A percentile compares a stretch with the other conserved stretches of the same genome.
Conservation (phyloP, 2,797 vertebrate species). For the Sebastes glaucus region DNA sequence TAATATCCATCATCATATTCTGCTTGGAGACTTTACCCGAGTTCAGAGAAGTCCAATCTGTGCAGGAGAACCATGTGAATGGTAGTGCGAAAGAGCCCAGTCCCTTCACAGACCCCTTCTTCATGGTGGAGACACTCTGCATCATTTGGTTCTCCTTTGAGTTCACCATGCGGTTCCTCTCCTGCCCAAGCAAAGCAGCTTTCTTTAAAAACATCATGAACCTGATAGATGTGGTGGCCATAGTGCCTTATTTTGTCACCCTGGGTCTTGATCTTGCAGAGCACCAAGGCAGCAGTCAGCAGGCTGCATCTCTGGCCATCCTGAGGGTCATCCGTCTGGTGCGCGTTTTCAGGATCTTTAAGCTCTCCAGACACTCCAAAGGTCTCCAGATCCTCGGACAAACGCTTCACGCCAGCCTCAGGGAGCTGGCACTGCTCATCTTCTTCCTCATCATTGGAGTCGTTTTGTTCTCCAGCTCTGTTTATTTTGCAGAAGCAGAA, state of each 20-base stretch:
- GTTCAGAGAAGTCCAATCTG: conserved; percentile 81
- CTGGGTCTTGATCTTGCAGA: conserved; percentile 89
- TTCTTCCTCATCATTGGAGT: conserved; percentile 95
- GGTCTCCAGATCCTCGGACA: conserved; percentile 92
- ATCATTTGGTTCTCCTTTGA: conserved; percentile 96
- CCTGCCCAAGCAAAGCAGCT: conserved; percentile 91
- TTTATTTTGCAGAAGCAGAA: conserved; percentile 94
- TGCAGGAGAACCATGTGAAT: conserved; percentile 48
- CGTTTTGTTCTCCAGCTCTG: conserved; percentile 94
- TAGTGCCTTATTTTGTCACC: conserved; percentile 93
- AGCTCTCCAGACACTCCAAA: conserved; percentile 93
- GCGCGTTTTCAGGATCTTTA: conserved; percentile 92
- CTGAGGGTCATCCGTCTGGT: conserved; percentile 92
- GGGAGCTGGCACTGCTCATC: conserved; percentile 91
- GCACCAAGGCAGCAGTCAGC: conserved; percentile 86
- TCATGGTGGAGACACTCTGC: conserved; percentile 92
- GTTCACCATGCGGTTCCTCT: conserved; percentile 89
- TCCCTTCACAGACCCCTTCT: conserved; percentile 92
- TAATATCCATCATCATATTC: conserved; percentile 95
- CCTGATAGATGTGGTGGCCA: conserved; percentile 92
- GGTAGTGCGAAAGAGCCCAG: conserved; percentile 67
- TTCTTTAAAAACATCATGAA: conserved; percentile 98
- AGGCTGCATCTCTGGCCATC: conserved; percentile 90
- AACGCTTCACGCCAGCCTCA: conserved; percentile 91
- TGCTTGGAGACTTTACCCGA: conserved; percentile 95